Base-by-base conservation (phyloP, 2,888 invertebrate genomes). In the Odontothrips loti region DNA sequence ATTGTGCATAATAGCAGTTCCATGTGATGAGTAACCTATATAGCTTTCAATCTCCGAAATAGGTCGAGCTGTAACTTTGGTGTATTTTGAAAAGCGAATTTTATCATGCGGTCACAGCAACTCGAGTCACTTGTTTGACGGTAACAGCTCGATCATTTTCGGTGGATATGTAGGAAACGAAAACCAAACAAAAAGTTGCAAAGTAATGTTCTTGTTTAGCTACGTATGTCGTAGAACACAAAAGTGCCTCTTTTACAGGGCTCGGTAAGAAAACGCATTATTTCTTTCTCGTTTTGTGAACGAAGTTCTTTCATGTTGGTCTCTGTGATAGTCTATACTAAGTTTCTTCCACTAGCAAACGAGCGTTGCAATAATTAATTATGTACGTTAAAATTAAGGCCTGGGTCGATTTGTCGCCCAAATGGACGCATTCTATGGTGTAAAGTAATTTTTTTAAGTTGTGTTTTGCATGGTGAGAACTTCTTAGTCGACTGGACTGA, bases 311-410 rank as follows among this genome's bases (percentile, higher is more conserved):
- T 75, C 68, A 75, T 75, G 68, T 75, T 75, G 68, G 68, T 75
- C 68, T 75, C 68, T 75, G 68, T 75, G 68, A 75, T 75, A 75
- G 68, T 75, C 68, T 75, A 75, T 12, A 27, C 68, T 75, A 75
- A 75, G 68, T 75, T 75, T 75, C 68, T 75, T 75, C 68, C 68
- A 75, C 68, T 75, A 27, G 68, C 68, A 75, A 75, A 75, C 12
- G 68, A 75, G 68, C 68, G 27, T 75, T 75, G 68, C 68, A 75
- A 75, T 75, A 75, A 75, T 75, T 75, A 75, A 27, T 75, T 75
- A 75, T 75, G 68, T 75, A 75, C 11, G 8, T 27, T 27, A 27
- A 75, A 23, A 9, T 75, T 75, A 75, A 75, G 68, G 68, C 68
- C 68, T 75, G 68, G 68, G 68, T 27, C 27, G 27, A 23, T 75